Percentiles rank a stretch among this genome's conserved stretches.
These are phyloP conservation scores for Patiria pectinifera DNA, from an alignment of 53 echinoderm and acorn worm species.

Conservation along the genomic window DNA sequence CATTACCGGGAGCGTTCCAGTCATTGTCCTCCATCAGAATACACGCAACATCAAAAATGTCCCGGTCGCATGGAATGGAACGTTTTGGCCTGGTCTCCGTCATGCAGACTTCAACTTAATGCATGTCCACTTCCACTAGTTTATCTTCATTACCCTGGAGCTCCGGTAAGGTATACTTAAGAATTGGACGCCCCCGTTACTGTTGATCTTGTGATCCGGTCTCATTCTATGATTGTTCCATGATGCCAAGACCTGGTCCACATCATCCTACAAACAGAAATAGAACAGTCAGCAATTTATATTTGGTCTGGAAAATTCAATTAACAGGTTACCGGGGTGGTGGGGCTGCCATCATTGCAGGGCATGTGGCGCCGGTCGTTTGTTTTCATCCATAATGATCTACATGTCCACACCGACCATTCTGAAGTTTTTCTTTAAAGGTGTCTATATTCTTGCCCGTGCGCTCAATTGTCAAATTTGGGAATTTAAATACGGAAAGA, in stretches of 20 bases:
- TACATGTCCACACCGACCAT: too few species aligned
- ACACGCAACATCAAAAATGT: neutral
- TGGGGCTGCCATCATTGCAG: too few species aligned
- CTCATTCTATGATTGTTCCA: neutral
- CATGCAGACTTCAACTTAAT: neutral
- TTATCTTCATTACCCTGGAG: neutral
- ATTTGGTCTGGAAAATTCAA: too few species aligned
- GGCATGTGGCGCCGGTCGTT: too few species aligned
- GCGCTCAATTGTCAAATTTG: too few species aligned
- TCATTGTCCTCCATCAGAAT: neutral
- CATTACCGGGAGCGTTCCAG: neutral
- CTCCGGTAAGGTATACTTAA: neutral
- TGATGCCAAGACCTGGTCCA: neutral
- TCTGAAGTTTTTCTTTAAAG: too few species aligned
- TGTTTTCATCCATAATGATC: too few species aligned
- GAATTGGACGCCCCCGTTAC: neutral
- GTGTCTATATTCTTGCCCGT: too few species aligned
- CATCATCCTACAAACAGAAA: neutral
- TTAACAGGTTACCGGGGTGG: too few species aligned
- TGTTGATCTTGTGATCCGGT: neutral
- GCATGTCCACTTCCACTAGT: neutral
- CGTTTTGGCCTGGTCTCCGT: neutral
- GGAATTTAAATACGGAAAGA: too few species aligned
- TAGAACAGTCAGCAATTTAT: neutral
- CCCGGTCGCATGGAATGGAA: neutral